These are phyloP conservation scores for Nomada ruficornis DNA, from an alignment of 2,888 invertebrate genomes.

Conservation along the genomic window DNA sequence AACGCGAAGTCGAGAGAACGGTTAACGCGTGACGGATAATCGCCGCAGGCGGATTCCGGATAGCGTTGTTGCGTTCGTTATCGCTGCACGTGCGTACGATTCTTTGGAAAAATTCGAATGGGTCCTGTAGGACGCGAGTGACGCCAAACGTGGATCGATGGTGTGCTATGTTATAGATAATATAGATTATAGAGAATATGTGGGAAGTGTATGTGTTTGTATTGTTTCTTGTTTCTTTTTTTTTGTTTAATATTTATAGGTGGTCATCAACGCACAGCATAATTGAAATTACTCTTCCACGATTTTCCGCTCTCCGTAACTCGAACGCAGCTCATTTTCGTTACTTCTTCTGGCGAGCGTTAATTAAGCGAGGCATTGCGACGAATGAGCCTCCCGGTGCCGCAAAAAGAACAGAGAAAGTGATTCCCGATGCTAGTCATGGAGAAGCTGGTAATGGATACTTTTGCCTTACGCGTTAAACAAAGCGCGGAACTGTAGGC, in stretches of 20 bases:
- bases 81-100: background rate
- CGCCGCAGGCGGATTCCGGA: conserved; percentile 3
- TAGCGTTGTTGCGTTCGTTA: conserved; percentile 36
- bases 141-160: background rate
- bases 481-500: background rate
- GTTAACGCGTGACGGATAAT: conserved; percentile 26
- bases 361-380: conserved; percentile 13
- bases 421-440: conserved; percentile 2
- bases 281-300: background rate
- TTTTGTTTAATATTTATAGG: no score
- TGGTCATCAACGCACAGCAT: no score
- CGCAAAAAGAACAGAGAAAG: conserved; percentile 20
- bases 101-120: conserved; percentile 16
- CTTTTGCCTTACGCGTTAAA: background rate
- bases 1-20: conserved; percentile 48
- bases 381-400: background rate
- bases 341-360: conserved; percentile 12
- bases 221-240: background rate
- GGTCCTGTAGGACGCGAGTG: background rate
- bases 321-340: background rate
- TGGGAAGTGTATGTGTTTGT: no score
- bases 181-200: no score
- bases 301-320: background rate
- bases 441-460: background rate
- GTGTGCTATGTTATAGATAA: no score